Percentiles rank a stretch among this genome's conserved stretches.
These are phyloP conservation scores for Scaptomyza montana DNA, from an alignment of 1,140 invertebrate genomes.

Conservation along the genomic window DNA sequence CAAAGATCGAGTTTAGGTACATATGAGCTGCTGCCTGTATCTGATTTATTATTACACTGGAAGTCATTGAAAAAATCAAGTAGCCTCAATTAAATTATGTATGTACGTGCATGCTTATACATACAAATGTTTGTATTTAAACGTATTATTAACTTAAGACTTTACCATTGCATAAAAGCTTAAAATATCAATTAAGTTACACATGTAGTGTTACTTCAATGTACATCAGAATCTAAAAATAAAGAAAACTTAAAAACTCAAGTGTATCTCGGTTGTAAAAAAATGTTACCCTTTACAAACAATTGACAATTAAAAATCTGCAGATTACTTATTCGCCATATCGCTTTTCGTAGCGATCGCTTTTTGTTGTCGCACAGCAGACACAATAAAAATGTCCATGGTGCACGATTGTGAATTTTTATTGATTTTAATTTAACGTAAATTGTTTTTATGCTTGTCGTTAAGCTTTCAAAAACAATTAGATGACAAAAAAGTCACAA, in stretches of 20 bases:
- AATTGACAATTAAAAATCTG: constrained; percentile 11
- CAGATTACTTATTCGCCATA: constrained; percentile 43
- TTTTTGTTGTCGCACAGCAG: not conserved
- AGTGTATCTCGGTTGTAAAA: not conserved
- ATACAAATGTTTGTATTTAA: constrained; percentile 3
- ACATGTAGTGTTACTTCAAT: no score
- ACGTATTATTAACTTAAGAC: constrained; percentile 15
- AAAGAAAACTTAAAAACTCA: not conserved
- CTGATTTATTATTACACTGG: constrained; percentile 74
- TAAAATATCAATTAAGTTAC: not conserved
- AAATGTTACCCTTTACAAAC: not conserved
- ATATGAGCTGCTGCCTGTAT: constrained; percentile 17
- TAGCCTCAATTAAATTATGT: constrained; percentile 69
- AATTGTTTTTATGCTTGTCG: constrained; percentile 55
- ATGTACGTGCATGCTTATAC: constrained; percentile 1
- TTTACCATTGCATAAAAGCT: constrained; percentile 13
- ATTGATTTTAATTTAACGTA: constrained; percentile 78
- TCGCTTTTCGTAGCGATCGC: constrained; percentile 14
- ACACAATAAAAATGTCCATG: constrained; percentile 29
- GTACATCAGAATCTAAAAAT: no score
- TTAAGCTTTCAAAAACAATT: constrained; percentile 42
- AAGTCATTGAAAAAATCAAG: constrained; percentile 81
- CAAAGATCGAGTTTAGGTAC: constrained; percentile 17
- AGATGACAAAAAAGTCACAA: constrained; percentile 21
- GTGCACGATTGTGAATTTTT: constrained; percentile 43